Conservation (phyloP, 64 coral and sea anemone species). For the Dendrophyllia cribrosa region DNA sequence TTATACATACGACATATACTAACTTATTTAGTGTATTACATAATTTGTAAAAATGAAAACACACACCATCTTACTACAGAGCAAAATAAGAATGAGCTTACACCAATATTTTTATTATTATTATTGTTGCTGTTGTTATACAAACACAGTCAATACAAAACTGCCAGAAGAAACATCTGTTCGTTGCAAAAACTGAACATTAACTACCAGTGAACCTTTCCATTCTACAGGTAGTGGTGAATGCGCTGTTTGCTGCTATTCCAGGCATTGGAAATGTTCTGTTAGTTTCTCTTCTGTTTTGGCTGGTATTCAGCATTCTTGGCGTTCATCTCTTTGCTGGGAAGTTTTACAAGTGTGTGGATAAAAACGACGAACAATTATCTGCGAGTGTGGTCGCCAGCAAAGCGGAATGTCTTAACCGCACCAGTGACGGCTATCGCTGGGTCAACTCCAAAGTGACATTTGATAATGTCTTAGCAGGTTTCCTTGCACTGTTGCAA, state of each 20-base stretch:
- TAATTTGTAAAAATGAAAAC: no score
- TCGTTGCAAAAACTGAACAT: no score
- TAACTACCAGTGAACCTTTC: not conserved
- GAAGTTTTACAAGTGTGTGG: slow-evolving; percentile 86
- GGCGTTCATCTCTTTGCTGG: slow-evolving; percentile 90
- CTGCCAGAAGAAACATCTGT: no score
- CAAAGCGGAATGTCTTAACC: slow-evolving; percentile 66
- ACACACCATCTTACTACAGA: no score
- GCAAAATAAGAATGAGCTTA: no score
- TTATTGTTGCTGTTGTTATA: no score
- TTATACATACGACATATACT: no score
- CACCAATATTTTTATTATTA: no score
- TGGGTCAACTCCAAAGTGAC: slow-evolving; percentile 89
- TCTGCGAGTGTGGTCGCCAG: slow-evolving; percentile 39
- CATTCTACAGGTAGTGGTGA: slow-evolving; percentile 80
- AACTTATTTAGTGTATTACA: no score
- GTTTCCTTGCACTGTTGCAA: slow-evolving; percentile 83
- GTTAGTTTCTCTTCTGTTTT: slow-evolving; percentile 85
- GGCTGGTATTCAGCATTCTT: slow-evolving; percentile 90
- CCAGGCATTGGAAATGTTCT: slow-evolving; percentile 90
- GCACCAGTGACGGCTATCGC: slow-evolving; percentile 43
- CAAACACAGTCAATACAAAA: no score
- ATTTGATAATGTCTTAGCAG: slow-evolving; percentile 89
- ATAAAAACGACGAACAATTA: slow-evolving; percentile 52
- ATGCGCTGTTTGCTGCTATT: slow-evolving; percentile 89